Percentiles rank a stretch among this genome's conserved stretches.
phyloP scores from a whole-genome alignment of 2,113 vertebrate species.

The Trematomus loennbergii region DNA sequence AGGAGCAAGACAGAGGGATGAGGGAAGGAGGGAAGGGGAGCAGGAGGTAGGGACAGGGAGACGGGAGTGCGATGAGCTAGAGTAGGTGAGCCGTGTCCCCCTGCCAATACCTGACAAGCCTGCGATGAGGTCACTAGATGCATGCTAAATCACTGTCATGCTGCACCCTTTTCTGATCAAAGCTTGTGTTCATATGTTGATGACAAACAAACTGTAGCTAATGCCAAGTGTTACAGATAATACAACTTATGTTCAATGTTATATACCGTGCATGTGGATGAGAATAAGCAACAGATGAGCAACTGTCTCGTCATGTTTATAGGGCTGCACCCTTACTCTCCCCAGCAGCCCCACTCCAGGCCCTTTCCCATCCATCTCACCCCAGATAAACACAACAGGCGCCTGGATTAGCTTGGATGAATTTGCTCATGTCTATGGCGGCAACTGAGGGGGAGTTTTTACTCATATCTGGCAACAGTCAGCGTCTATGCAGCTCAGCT shows the following conservation, averaged over 20 bases:
- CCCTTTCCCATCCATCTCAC: conserved; percentile 32
- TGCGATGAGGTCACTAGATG: conserved; percentile 68
- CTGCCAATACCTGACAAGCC: conserved; percentile 65
- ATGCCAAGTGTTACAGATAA: conserved; percentile 39
- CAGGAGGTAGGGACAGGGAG: conserved; percentile 26
- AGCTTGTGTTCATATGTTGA: conserved; percentile 27
- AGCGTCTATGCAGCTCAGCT: conserved; percentile 35
- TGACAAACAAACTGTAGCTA: conserved; percentile 48
- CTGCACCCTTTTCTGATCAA: conserved; percentile 34
- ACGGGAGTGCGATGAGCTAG: conserved; percentile 62
- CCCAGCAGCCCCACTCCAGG: neutral
- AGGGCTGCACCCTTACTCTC: conserved; percentile 27
- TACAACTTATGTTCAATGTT: neutral
- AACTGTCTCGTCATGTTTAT: neutral
- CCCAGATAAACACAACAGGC: conserved; percentile 63
- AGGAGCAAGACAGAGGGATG: conserved; percentile 63
- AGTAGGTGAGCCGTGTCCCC: conserved; percentile 73
- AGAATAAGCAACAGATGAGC: conserved; percentile 45
- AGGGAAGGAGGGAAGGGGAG: conserved; percentile 27
- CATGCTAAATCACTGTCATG: conserved; percentile 65
- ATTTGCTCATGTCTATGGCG: conserved; percentile 58
- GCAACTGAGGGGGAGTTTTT: conserved; percentile 45
- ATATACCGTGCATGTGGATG: neutral
- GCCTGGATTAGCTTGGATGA: conserved; percentile 46
- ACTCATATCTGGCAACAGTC: conserved; percentile 59